Conservation (phyloP, 2,113 vertebrate genomes). For the Festucalex cinctus region DNA sequence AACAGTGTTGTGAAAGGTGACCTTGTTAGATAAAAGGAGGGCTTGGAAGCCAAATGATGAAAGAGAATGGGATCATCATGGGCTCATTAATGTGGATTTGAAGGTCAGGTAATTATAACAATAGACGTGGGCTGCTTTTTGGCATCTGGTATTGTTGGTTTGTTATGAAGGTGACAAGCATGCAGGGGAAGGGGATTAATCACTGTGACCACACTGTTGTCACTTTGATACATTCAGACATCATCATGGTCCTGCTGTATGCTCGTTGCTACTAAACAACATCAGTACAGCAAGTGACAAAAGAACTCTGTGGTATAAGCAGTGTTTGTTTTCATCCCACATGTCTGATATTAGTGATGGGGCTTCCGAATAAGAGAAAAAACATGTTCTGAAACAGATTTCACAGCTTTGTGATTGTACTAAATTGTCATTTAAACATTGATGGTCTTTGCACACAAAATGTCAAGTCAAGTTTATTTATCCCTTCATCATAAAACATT, state of each 20-base stretch:
- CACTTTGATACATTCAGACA: constrained; percentile 59
- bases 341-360: constrained; percentile 19
- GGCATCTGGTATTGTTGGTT: constrained; percentile 71
- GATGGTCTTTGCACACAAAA: background rate
- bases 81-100: constrained; percentile 75
- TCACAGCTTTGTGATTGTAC: background rate
- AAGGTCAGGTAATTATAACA: constrained; percentile 74
- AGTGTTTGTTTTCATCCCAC: constrained; percentile 20
- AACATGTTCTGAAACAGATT: constrained; percentile 9
- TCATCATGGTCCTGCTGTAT: constrained; percentile 34
- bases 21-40: constrained; percentile 74
- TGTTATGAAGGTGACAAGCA: constrained; percentile 61
- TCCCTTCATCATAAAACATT: background rate
- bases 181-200: constrained; percentile 62
- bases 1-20: constrained; percentile 63
- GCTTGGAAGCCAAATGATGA: constrained; percentile 66
- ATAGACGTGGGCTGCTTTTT: constrained; percentile 62
- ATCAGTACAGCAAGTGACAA: constrained; percentile 28
- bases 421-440: background rate
- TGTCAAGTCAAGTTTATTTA: background rate
- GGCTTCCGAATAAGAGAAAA: constrained; percentile 23
- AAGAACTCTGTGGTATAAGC: constrained; percentile 23
- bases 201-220: constrained; percentile 60
- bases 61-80: constrained; percentile 68
- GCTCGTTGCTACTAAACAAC: constrained; percentile 35